Evolutionary conservation across 2,113 vertebrate species (phyloP).

Genomic region (Perca flavescens): DNA sequence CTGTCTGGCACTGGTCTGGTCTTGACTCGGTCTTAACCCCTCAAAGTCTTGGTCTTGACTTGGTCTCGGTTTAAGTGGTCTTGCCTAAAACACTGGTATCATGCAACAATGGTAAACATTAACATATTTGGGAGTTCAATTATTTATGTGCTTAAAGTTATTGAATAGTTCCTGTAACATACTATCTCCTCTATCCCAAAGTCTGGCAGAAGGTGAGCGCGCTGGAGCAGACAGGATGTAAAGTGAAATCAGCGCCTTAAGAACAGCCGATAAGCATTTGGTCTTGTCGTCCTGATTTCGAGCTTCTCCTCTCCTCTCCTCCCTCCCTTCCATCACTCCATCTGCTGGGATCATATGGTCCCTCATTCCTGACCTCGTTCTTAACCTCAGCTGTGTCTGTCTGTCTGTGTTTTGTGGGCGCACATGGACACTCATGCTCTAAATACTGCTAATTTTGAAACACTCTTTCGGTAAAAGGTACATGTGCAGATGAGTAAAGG

Average conservation of each 20-base stretch:
- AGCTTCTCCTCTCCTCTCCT: slow-evolving; percentile 60
- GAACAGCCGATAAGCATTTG: slow-evolving; percentile 70
- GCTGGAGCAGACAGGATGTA: slow-evolving; percentile 67
- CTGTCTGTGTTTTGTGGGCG: slow-evolving; percentile 17
- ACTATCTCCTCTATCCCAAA: slow-evolving; percentile 24
- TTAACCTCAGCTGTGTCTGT: slow-evolving; percentile 64
- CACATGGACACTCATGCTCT: slow-evolving; percentile 33
- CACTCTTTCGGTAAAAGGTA: background rate
- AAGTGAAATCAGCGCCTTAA: slow-evolving; percentile 72
- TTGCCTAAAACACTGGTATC: background rate
- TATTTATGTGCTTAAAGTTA: slow-evolving; percentile 10
- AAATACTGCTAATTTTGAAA: slow-evolving; percentile 14
- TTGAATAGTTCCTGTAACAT: slow-evolving; percentile 1
- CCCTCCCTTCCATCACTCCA: slow-evolving; percentile 73
- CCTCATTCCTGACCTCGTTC: slow-evolving; percentile 65
- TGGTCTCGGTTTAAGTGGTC: too few relatives aligned
- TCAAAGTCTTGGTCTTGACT: too few relatives aligned
- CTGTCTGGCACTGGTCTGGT: too few relatives aligned
- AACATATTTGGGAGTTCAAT: slow-evolving; percentile 17
- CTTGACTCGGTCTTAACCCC: too few relatives aligned
- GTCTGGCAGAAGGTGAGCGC: slow-evolving; percentile 54
- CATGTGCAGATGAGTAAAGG: background rate
- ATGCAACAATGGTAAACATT: background rate
- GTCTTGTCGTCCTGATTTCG: slow-evolving; percentile 71
- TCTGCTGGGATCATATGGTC: slow-evolving; percentile 81